A percentile compares a stretch with the other conserved stretches of the same genome.
Evolutionary conservation across 2,797 vertebrate species (phyloP).

Genomic region (Micropoecilia bifurca): DNA sequence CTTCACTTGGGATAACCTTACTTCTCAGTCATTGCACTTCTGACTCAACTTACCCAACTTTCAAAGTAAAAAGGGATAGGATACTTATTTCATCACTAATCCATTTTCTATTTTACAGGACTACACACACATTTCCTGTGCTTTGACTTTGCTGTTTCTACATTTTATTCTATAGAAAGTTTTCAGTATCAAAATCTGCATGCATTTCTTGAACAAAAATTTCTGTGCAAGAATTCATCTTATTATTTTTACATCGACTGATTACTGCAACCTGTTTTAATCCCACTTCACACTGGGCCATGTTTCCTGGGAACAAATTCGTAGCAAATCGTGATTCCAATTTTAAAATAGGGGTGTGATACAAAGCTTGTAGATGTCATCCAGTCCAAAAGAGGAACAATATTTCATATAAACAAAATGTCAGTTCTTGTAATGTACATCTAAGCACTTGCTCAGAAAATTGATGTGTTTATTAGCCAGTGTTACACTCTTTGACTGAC

Average conservation of each 20-base stretch:
- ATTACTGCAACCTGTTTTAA: background rate
- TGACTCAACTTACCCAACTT: background rate
- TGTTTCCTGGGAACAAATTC: background rate
- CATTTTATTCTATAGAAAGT: background rate
- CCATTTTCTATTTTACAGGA: background rate
- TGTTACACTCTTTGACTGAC: constrained; percentile 7
- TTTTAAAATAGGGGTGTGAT: background rate
- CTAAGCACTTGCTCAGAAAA: background rate
- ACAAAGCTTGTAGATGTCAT: background rate
- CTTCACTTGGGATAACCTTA: background rate
- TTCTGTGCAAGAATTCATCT: background rate
- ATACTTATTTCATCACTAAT: background rate
- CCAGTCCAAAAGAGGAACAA: background rate
- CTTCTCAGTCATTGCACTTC: background rate
- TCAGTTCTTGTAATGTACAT: background rate
- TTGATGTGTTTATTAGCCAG: background rate
- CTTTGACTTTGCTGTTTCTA: background rate
- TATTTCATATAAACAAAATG: background rate
- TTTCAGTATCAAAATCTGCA: background rate
- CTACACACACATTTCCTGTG: background rate
- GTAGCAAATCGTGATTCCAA: background rate
- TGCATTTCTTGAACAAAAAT: background rate
- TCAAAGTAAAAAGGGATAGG: background rate
- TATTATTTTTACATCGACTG: background rate
- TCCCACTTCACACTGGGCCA: background rate